A percentile compares a stretch with the other conserved stretches of the same genome.
Evolutionary conservation across 2,888 invertebrate genomes (phyloP).

Genomic region (Tipula confusa): DNA sequence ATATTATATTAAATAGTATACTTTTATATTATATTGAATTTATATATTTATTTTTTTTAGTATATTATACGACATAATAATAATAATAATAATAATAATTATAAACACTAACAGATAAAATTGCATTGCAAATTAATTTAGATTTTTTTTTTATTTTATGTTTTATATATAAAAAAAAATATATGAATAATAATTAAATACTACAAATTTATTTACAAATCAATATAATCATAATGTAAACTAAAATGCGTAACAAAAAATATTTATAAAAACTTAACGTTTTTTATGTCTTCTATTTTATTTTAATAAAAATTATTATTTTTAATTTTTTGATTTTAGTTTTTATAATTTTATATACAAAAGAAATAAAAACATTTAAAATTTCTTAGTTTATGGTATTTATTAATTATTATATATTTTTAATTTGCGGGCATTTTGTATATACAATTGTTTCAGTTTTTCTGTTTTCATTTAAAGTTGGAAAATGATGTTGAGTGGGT

Average conservation of each 20-base stretch:
- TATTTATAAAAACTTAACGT: slow-evolving; percentile 6
- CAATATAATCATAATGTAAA: background rate
- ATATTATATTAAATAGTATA: slow-evolving; percentile 16
- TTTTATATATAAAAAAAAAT: background rate
- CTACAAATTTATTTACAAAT: background rate
- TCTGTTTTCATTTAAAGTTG: slow-evolving; percentile 1
- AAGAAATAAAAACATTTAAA: slow-evolving; percentile 1
- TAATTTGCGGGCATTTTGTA: background rate
- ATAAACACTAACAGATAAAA: slow-evolving; percentile 20
- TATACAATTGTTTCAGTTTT: background rate
- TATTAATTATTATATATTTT: background rate
- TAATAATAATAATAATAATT: background rate
- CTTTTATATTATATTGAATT: background rate
- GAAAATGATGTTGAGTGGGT: background rate
- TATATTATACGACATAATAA: background rate
- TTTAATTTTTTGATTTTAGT: background rate
- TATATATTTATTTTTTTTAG: background rate
- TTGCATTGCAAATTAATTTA: background rate
- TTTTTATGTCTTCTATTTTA: too few species aligned
- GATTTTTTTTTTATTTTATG: background rate
- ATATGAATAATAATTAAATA: background rate
- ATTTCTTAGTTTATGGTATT: background rate
- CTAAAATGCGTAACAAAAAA: background rate
- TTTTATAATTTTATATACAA: background rate
- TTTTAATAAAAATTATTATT: background rate